A percentile compares a stretch with the other conserved stretches of the same genome.
These are phyloP conservation scores for Ptyas mucosa DNA, from an alignment of 2,113 vertebrate genomes.

Conservation along the genomic window DNA sequence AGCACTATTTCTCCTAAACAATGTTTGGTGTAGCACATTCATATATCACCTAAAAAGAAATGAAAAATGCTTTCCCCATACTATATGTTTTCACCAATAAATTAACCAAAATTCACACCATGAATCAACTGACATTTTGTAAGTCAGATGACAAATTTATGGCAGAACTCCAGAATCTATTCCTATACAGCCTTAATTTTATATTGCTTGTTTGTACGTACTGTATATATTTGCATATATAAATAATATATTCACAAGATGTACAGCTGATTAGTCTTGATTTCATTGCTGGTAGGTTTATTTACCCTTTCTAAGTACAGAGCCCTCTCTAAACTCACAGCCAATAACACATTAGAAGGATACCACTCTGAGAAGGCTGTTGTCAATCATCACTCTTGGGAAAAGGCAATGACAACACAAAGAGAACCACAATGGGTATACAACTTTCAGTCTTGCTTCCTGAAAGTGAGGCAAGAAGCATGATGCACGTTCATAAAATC, in stretches of 20 bases:
- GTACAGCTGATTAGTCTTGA: neutral
- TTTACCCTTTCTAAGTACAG: neutral
- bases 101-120: neutral
- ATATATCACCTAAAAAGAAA: neutral
- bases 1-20: neutral
- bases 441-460: neutral
- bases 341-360: neutral
- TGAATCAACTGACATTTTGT: neutral
- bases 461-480: neutral
- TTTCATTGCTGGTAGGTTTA: neutral
- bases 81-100: neutral
- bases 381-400: neutral
- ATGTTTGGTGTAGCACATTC: neutral
- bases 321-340: neutral
- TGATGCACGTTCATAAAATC: neutral
- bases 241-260: neutral
- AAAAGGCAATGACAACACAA: neutral
- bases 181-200: neutral
- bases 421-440: neutral
- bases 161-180: neutral
- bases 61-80: neutral
- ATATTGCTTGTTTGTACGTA: neutral
- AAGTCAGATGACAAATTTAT: neutral
- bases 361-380: neutral
- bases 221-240: neutral